Evolutionary conservation across 2,113 vertebrate genomes (phyloP), one percentile per base, ranked within the genome.

Genomic region (Odontesthes bonariensis): DNA sequence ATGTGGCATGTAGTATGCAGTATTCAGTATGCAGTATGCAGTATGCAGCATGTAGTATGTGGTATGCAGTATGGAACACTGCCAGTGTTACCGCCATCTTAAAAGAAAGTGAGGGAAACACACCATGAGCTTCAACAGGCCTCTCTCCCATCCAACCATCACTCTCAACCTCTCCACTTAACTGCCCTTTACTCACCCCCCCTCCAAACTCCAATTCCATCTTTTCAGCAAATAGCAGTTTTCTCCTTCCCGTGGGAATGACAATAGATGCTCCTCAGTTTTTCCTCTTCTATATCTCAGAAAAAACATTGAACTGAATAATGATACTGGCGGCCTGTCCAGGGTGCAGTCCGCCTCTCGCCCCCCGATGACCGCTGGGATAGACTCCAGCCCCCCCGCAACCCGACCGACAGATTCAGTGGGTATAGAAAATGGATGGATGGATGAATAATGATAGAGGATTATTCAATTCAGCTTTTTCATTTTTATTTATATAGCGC

Each of bases 51-150:
- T n/a, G n/a, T n/a, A n/a, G n/a, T n/a, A n/a, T n/a, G n/a, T n/a
- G n/a, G n/a, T n/a, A n/a, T n/a, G n/a, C n/a, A n/a, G n/a, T n/a
- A n/a, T n/a, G n/a, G n/a, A n/a, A n/a, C n/a, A n/a, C n/a, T n/a
- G n/a, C n/a, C n/a, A 1, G 13, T 38, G 62, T 73, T 77, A 57
- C 78, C 79, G 52, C 61, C 59, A 77, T 85, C 77, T 79, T 73
- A 51, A 44, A 75, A 74, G 52, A 88, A 84, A 81, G 47, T 76
- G 62, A 73, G 68, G 83, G 65, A 77, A 73, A 78, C 69, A 79
- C 65, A 65, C 44, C 69, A 67, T 38, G 46, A 72, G 73, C 75
- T 81, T 83, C 87, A n/a, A 88, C 84, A 79, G 74, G 10, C 33
- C 31, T 40, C 31, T 73, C 56, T 78, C 81, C 51, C 63, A 74